phyloP scores from a whole-genome alignment of 1,140 invertebrate species.

The Calephelis virginiensis region DNA sequence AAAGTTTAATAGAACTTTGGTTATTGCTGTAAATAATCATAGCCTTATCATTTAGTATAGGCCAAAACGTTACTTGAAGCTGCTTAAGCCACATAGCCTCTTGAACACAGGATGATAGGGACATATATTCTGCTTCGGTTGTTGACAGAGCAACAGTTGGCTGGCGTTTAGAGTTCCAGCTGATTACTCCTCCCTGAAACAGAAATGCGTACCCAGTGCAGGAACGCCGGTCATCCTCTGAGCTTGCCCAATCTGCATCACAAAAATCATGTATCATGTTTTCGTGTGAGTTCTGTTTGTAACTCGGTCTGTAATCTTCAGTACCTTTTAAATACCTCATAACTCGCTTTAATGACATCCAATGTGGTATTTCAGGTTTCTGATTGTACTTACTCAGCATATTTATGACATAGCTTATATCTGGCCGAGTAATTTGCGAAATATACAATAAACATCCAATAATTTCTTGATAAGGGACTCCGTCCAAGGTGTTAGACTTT shows the following conservation, averaged over 20 bases:
- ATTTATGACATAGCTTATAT: slow-evolving; percentile 24
- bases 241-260: slow-evolving; percentile 63
- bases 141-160: too few species aligned
- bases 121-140: too few species aligned
- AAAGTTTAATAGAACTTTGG: slow-evolving; percentile 41
- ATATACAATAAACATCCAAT: slow-evolving; percentile 24
- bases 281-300: slow-evolving; percentile 38
- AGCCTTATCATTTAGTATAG: slow-evolving; percentile 27
- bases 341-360: slow-evolving; percentile 34
- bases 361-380: slow-evolving; percentile 22
- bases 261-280: slow-evolving; percentile 39
- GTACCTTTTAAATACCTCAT: slow-evolving; percentile 38
- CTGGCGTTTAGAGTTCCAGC: too few species aligned
- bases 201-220: too few species aligned
- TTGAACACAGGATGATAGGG: slow-evolving; percentile 34
- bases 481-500: too few species aligned
- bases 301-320: slow-evolving; percentile 40
- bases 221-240: slow-evolving; percentile 30
- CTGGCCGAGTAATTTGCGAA: slow-evolving; percentile 22
- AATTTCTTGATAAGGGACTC: slow-evolving; percentile 23
- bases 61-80: too few species aligned
- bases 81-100: slow-evolving; percentile 36
- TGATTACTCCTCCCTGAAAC: too few species aligned
- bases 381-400: slow-evolving; percentile 25
- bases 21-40: slow-evolving; percentile 37